These are phyloP conservation scores for Thermophis baileyi DNA, from an alignment of 2,113 vertebrate species.

Conservation along the genomic window DNA sequence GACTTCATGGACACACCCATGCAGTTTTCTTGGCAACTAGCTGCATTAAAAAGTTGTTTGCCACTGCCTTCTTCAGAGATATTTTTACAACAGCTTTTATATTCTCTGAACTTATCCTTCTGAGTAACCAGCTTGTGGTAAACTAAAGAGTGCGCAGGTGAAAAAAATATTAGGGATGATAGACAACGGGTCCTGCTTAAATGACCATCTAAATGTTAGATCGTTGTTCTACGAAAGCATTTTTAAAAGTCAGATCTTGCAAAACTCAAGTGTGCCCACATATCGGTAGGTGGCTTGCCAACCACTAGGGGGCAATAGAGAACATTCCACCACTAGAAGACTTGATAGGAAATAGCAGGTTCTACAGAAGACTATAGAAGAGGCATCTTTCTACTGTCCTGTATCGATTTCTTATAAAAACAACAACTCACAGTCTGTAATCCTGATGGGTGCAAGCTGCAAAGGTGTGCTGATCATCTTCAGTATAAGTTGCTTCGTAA, in stretches of 20 bases:
- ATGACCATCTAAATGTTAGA: background rate
- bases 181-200: background rate
- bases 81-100: background rate
- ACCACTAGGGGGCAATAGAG: background rate
- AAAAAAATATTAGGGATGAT: background rate
- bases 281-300: background rate
- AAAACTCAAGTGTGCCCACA: background rate
- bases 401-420: background rate
- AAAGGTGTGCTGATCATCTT: conserved; percentile 60
- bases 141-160: background rate
- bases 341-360: background rate
- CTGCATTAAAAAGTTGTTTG: background rate
- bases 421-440: conserved; percentile 53
- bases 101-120: background rate
- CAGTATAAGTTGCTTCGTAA: conserved; percentile 55
- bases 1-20: background rate
- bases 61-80: background rate
- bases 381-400: background rate
- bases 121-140: background rate
- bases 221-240: background rate
- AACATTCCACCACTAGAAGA: background rate
- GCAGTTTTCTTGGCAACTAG: background rate
- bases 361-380: background rate
- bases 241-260: background rate
- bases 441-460: conserved; percentile 14